phyloP scores from a whole-genome alignment of 2,113 vertebrate species.

The Brachyhypopomus gauderio region DNA sequence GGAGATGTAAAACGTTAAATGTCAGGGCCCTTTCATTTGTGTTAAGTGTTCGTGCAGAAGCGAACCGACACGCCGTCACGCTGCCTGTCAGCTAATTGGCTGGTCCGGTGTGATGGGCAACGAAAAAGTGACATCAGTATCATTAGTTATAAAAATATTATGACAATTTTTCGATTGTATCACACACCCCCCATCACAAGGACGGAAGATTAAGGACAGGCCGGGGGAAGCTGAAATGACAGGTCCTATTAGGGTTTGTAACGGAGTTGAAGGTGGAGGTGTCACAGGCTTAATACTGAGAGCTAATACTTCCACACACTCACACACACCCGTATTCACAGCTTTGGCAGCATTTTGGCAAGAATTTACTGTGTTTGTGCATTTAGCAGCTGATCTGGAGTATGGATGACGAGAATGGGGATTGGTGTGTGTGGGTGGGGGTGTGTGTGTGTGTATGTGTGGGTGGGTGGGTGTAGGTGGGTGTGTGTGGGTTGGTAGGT shows the following conservation, averaged over 20 bases:
- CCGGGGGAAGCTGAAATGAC: background rate
- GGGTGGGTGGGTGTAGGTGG: too few relatives aligned
- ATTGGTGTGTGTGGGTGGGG: background rate
- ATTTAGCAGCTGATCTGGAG: too few relatives aligned
- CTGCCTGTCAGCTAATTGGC: slow-evolving; percentile 21
- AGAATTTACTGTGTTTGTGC: background rate
- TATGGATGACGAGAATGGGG: background rate
- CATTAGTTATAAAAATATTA: slow-evolving; percentile 25
- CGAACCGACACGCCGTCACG: slow-evolving; percentile 4
- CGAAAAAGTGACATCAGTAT: slow-evolving; percentile 12
- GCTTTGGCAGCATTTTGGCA: background rate
- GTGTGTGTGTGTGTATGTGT: too few relatives aligned
- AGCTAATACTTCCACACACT: slow-evolving; percentile 19
- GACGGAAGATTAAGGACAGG: background rate
- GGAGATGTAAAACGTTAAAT: slow-evolving; percentile 44
- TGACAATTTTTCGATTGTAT: slow-evolving; percentile 17
- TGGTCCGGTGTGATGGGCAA: slow-evolving; percentile 11
- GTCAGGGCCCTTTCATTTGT: slow-evolving; percentile 31
- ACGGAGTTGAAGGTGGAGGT: slow-evolving; percentile 6
- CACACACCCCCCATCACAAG: slow-evolving; percentile 1
- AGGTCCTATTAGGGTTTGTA: slow-evolving; percentile 9
- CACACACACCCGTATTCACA: slow-evolving; percentile 14
- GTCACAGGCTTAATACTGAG: background rate
- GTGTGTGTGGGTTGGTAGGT: too few relatives aligned
- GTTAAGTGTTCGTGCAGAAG: slow-evolving; percentile 12